These are phyloP conservation scores for Brachionus angularis DNA, from an alignment of 1,140 invertebrate genomes.

Conservation along the genomic window DNA sequence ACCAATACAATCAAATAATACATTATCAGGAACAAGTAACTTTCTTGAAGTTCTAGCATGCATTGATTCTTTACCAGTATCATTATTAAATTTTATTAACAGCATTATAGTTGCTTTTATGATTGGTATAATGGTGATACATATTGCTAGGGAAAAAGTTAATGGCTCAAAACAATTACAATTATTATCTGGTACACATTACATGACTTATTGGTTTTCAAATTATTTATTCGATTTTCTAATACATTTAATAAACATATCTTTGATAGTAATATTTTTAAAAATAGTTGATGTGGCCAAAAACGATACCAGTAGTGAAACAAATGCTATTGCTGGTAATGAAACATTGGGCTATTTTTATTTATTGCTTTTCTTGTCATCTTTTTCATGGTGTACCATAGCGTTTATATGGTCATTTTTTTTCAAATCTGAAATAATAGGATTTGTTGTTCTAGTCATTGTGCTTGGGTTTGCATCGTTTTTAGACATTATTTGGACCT, in stretches of 20 bases:
- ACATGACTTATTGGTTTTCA: slow-evolving; percentile 57
- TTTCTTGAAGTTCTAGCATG: slow-evolving; percentile 28
- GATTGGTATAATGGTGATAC: slow-evolving; percentile 47
- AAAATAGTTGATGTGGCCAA: slow-evolving; percentile 23
- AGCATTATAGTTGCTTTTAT: slow-evolving; percentile 23
- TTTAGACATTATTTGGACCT: slow-evolving; percentile 39
- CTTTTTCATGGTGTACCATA: slow-evolving; percentile 19
- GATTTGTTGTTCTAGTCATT: slow-evolving; percentile 30
- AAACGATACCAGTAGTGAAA: slow-evolving; percentile 8
- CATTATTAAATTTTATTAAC: slow-evolving; percentile 37
- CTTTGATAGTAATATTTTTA: slow-evolving; percentile 39
- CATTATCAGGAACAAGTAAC: slow-evolving; percentile 27
- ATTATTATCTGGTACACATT: background rate
- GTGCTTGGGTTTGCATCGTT: slow-evolving; percentile 28
- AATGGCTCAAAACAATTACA: slow-evolving; percentile 43
- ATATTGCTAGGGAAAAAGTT: slow-evolving; percentile 50
- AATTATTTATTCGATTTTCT: slow-evolving; percentile 58
- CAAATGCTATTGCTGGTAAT: slow-evolving; percentile 29
- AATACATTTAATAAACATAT: slow-evolving; percentile 28
- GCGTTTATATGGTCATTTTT: slow-evolving; percentile 42
- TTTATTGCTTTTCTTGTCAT: slow-evolving; percentile 15
- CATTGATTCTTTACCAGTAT: slow-evolving; percentile 37
- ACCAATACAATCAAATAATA: slow-evolving; percentile 24
- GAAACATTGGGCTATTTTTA: slow-evolving; percentile 41
- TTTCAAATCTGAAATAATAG: slow-evolving; percentile 43